Conservation (phyloP, 2,888 invertebrate species). For the Agrotis clavis region DNA sequence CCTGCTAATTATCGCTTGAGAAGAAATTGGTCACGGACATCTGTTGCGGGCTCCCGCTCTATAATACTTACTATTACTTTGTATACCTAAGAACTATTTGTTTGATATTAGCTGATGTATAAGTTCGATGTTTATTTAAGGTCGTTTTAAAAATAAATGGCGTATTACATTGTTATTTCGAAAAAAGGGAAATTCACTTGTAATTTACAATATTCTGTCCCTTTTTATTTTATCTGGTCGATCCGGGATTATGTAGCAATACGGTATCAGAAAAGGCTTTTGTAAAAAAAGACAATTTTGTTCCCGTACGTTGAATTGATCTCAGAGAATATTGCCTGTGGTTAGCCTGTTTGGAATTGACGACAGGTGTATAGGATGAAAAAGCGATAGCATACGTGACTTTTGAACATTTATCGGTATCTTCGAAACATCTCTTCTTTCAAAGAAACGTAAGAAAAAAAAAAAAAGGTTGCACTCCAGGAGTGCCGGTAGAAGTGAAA, state of each 20-base stretch:
- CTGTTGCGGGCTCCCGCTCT: too few relatives aligned
- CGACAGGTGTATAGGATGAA: slow-evolving; percentile 25
- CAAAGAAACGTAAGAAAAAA: neutral
- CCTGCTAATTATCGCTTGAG: too few relatives aligned
- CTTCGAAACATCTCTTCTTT: slow-evolving; percentile 18
- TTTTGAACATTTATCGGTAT: slow-evolving; percentile 29
- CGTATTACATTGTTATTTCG: neutral
- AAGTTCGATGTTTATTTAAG: neutral
- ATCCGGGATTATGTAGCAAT: neutral
- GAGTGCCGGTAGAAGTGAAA: too few relatives aligned
- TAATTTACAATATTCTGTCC: neutral
- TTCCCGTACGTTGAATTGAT: slow-evolving; percentile 14
- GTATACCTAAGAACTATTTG: slow-evolving; percentile 9
- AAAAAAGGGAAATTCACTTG: neutral
- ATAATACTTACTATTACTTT: slow-evolving; percentile 5
- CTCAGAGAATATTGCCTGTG: slow-evolving; percentile 21
- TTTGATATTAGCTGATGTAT: neutral
- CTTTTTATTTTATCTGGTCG: neutral
- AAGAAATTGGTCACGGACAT: too few relatives aligned
- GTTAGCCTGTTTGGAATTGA: slow-evolving; percentile 14
- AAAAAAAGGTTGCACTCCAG: too few relatives aligned
- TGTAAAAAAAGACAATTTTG: neutral
- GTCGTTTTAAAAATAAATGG: neutral
- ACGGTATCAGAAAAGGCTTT: slow-evolving; percentile 1
- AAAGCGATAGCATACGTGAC: slow-evolving; percentile 28